Base-by-base conservation (phyloP, 1,140 invertebrate species). In the Anastatus disparis region DNA sequence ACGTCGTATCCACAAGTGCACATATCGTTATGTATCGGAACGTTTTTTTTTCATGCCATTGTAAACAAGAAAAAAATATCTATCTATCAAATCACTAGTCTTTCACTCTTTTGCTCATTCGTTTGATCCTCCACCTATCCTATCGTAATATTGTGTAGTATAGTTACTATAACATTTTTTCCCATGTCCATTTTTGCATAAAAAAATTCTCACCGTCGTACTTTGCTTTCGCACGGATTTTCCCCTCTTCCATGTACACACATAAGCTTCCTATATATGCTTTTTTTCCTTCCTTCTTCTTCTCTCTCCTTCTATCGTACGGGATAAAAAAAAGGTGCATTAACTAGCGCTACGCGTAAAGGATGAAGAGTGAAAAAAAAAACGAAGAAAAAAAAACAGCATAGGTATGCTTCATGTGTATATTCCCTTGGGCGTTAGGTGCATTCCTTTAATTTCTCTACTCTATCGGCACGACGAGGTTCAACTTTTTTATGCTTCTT, bases 111-210 rank as follows among this genome's bases (percentile, higher is more conserved):
- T 15, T 1, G 20, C 12, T 24, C 24, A 9, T 40, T 44, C 40
- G 13, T 29, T 29, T 2, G n/a, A n/a, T n/a, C n/a, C n/a, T n/a
- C n/a, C n/a, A n/a, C n/a, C n/a, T n/a, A n/a, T n/a, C n/a, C n/a
- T n/a, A n/a, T n/a, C n/a, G n/a, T n/a, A n/a, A n/a, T n/a, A n/a
- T n/a, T n/a, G n/a, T n/a, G n/a, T n/a, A n/a, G n/a, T n/a, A n/a
- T n/a, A n/a, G n/a, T n/a, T n/a, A n/a, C n/a, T n/a, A 17, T 12
- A 29, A 15, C 31, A 15, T 83, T 84, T 82, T 84, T 86, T 84
- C 84, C 83, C 83, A 84, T 86, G 83, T 84, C 81, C 83, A 81
- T 79, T 83, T 81, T 84, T 80, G 81, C 81, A 83, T 84, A 82
- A 85, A 84, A 84, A 84, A 84, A 79, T 84, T 84, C 84, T 83